Base-by-base conservation (phyloP, 2,888 invertebrate species). In the Heliothis peltigera region DNA sequence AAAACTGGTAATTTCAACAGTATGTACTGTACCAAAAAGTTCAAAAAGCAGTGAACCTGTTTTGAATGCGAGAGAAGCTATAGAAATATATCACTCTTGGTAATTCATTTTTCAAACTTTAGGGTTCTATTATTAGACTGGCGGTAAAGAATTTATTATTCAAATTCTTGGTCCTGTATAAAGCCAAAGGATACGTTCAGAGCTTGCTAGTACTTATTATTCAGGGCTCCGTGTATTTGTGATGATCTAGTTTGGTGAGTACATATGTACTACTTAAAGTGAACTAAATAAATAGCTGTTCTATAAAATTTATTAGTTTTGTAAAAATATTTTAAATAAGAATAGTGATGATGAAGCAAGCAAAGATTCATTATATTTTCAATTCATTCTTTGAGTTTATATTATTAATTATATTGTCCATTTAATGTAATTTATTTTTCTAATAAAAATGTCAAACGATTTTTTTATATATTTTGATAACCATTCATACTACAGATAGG, bases 71-170 rank as follows among this genome's bases (percentile, higher is more conserved):
- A 7, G 12, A 21, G 32, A 39, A 42, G 12, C 39, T 21, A 19
- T 52, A 54, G 35, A 61, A 55, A 49, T 44, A 51, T 8, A 43
- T 19, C 12, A 28, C 10, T 35, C 28, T 65, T 52, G 59, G 42
- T 17, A 22, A 18, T 51, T 43, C 10, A 10, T 32, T 49, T 35
- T 61, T 43, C 2, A 22, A 60, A 46, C 10, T 48, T 17, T 7
- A 44, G 6, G 4, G 49, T 19, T 19, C 8, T 25, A 17, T 19
- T 28, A 19, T 43, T 25, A 60, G 4, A 2, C 12, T n/a, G n/a
- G 10, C 8, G 17, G 39, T 49, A 25, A 46, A 21, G 12, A 67
- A 55, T 62, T 44, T 46, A 47, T 47, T 71, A 71, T 57, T 60
- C 25, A 57, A 70, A 66, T 57, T 70, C 6, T 25, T 15, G 4